These are phyloP conservation scores for Larimichthys crocea DNA, from an alignment of 2,113 vertebrate genomes.

Conservation along the genomic window DNA sequence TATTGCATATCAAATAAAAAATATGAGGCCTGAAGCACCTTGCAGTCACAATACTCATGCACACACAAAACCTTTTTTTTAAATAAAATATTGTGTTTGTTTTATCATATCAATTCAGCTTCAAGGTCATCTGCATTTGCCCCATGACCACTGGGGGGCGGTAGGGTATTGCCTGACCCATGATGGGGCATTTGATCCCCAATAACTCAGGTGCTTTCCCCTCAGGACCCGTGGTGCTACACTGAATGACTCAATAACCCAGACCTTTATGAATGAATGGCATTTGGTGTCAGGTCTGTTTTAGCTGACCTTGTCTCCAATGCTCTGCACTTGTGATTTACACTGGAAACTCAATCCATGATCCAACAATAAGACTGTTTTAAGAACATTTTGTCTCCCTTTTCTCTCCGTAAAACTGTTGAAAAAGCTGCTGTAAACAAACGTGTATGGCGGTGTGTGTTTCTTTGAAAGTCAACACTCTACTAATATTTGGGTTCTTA, in stretches of 20 bases:
- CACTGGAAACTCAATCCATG: slow-evolving; percentile 17
- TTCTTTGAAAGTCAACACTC: slow-evolving; percentile 52
- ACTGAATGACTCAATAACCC: slow-evolving; percentile 15
- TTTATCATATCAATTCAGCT: slow-evolving; percentile 11
- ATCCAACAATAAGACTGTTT: not conserved
- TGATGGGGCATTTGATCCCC: slow-evolving; percentile 18
- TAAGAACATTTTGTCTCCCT: not conserved
- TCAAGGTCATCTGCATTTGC: slow-evolving; percentile 59
- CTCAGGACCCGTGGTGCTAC: slow-evolving; percentile 6
- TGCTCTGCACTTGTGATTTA: slow-evolving; percentile 6
- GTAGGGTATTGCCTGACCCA: slow-evolving; percentile 59
- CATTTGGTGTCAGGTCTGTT: slow-evolving; percentile 53
- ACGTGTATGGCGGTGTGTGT: slow-evolving; percentile 1
- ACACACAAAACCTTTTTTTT: not conserved
- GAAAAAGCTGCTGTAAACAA: slow-evolving; percentile 12
- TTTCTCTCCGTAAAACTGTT: not conserved
- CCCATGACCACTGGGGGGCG: slow-evolving; percentile 73
- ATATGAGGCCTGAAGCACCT: not conserved
- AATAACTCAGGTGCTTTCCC: slow-evolving; percentile 50
- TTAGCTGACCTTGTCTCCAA: slow-evolving; percentile 47
- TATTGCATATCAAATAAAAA: not conserved
- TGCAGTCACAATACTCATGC: too few species aligned
- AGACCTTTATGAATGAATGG: slow-evolving; percentile 45
- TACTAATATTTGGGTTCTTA: slow-evolving; percentile 51
- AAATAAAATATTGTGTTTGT: not conserved